phyloP scores from a whole-genome alignment of 1,140 invertebrate species.

The Bombus vancouverensis region DNA sequence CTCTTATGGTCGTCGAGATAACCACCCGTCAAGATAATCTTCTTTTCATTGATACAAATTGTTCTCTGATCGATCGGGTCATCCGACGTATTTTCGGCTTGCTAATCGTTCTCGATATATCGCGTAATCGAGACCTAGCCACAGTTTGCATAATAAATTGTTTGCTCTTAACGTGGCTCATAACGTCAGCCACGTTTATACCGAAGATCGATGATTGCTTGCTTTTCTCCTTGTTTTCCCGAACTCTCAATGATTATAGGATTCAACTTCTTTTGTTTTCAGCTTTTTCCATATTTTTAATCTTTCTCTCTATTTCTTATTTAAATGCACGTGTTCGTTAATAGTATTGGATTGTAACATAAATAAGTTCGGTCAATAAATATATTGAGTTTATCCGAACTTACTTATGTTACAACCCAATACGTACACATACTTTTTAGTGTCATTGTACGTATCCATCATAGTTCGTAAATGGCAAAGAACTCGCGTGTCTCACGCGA shows the following conservation, averaged over 20 bases:
- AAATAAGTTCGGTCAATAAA: too few species aligned
- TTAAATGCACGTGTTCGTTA: background rate
- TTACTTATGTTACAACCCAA: too few species aligned
- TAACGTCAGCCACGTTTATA: background rate
- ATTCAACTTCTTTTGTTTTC: background rate
- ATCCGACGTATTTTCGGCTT: background rate
- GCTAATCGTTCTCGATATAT: background rate
- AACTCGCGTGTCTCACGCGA: background rate
- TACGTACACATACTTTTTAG: too few species aligned
- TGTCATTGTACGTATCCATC: background rate
- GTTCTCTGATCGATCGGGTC: slow-evolving; percentile 5
- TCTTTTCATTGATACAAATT: slow-evolving; percentile 44
- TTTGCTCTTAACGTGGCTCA: background rate
- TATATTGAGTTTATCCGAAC: too few species aligned
- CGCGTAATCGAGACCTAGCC: background rate
- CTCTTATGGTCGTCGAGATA: slow-evolving; percentile 34
- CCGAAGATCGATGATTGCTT: slow-evolving; percentile 23
- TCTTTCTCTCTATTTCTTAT: too few species aligned
- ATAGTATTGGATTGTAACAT: too few species aligned
- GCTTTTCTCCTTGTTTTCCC: background rate
- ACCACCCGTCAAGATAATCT: slow-evolving; percentile 16
- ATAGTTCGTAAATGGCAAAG: background rate
- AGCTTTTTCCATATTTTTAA: background rate
- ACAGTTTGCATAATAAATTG: slow-evolving; percentile 37
- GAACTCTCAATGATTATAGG: background rate